Conservation (phyloP, 2,797 vertebrate species). For the Yasuhikotakia modesta region DNA sequence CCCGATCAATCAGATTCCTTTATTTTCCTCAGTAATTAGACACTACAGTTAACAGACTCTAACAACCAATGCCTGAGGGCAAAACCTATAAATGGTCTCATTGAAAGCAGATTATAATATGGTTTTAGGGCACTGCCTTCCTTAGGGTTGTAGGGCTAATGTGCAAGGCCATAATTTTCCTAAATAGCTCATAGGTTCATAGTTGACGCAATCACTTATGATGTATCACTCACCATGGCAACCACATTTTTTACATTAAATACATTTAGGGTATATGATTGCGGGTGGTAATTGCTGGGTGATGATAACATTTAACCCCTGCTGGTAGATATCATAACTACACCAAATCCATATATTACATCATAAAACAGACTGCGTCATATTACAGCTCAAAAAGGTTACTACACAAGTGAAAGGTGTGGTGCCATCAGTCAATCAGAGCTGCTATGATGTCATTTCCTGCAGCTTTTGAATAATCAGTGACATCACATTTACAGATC, state of each 20-base stretch:
- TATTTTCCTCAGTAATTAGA: constrained; percentile 45
- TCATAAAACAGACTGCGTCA: no score
- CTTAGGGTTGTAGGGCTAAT: background rate
- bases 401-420: no score
- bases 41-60: background rate
- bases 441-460: no score
- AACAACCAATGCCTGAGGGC: constrained; percentile 13
- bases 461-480: no score
- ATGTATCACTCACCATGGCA: background rate
- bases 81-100: background rate
- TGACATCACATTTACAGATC: no score
- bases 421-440: no score
- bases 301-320: no score
- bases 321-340: no score
- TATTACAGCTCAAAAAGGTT: no score
- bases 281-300: background rate
- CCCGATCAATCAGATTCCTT: constrained; percentile 35
- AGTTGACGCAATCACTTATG: no score
- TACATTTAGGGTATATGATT: background rate
- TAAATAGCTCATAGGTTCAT: background rate
- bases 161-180: no score
- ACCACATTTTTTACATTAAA: background rate
- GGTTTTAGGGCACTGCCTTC: background rate
- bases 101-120: background rate
- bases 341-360: no score